Conservation (phyloP, 2,113 vertebrate genomes). For the Dasyornis broadbenti region DNA sequence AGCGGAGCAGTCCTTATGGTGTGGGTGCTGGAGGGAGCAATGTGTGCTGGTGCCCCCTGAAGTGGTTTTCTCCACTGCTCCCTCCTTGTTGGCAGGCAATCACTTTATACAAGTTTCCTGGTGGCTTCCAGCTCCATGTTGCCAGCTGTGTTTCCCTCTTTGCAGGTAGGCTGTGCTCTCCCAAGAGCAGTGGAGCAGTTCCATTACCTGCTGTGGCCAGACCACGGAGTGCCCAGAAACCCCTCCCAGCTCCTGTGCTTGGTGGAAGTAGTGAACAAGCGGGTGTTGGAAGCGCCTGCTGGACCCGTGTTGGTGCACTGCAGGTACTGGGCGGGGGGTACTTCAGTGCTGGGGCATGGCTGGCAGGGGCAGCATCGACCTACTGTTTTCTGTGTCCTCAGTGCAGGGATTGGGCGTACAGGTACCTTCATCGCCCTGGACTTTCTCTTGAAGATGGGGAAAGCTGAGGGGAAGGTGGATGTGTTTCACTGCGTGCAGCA, state of each 20-base stretch:
- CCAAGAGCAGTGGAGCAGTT: conserved; percentile 54
- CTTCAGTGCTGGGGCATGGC: too few species aligned
- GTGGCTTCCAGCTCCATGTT: background rate
- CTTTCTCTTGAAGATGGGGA: conserved; percentile 62
- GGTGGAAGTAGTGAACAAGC: conserved; percentile 40
- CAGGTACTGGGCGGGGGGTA: background rate
- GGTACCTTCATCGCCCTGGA: conserved; percentile 65
- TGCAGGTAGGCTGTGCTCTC: conserved; percentile 29
- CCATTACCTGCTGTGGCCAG: conserved; percentile 63
- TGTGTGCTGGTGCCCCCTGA: background rate
- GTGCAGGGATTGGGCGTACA: conserved; percentile 63
- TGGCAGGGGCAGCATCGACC: background rate
- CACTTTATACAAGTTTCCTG: background rate
- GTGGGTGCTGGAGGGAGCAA: background rate
- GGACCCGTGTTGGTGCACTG: conserved; percentile 62
- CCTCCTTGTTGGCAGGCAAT: background rate
- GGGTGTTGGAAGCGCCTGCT: background rate
- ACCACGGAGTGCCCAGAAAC: conserved; percentile 49
- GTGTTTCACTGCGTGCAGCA: conserved; percentile 48
- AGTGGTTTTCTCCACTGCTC: background rate
- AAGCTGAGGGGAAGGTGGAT: conserved; percentile 44
- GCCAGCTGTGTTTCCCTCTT: background rate
- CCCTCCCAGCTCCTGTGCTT: conserved; percentile 35
- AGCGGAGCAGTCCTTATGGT: background rate
- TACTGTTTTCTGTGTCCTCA: background rate